Conservation (phyloP, 2,113 vertebrate species). For the Siphamia tubifer region DNA sequence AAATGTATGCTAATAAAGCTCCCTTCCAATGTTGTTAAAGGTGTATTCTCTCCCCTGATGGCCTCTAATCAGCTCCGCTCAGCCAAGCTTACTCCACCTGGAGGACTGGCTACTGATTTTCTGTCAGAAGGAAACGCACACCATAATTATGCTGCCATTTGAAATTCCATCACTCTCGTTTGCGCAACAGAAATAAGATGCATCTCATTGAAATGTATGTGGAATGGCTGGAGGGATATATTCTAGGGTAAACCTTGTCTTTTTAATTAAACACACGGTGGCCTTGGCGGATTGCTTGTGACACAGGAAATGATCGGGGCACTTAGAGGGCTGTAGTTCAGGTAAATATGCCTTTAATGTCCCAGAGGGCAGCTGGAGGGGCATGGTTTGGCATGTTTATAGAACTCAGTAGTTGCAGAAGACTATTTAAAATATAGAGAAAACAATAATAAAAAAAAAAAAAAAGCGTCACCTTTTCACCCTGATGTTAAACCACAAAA, state of each 20-base stretch:
- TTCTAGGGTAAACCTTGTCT: conserved; percentile 70
- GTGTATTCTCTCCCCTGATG: conserved; percentile 70
- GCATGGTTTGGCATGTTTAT: conserved; percentile 64
- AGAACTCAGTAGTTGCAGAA: conserved; percentile 16
- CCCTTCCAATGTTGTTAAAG: conserved; percentile 64
- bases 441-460: too few species aligned
- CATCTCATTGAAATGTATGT: conserved; percentile 78
- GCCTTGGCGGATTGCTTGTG: conserved; percentile 75
- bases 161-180: conserved; percentile 73
- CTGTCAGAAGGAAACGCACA: conserved; percentile 73
- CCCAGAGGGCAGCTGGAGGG: conserved; percentile 45
- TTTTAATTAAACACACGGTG: conserved; percentile 78
- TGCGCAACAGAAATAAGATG: conserved; percentile 66
- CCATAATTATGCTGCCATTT: conserved; percentile 79
- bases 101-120: conserved; percentile 78
- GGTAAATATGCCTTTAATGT: conserved; percentile 68
- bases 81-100: conserved; percentile 67
- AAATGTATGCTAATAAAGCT: conserved; percentile 49
- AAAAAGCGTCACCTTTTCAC: conserved; percentile 19
- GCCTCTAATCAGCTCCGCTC: conserved; percentile 74
- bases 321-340: conserved; percentile 65
- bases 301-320: conserved; percentile 76
- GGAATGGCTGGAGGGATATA: conserved; percentile 62
- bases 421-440: conserved; percentile 37
- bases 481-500: conserved; percentile 19